Percentiles rank a stretch among this genome's conserved stretches.
These are phyloP conservation scores for Acanthochromis polyacanthus DNA, from an alignment of 2,113 vertebrate species.

Conservation along the genomic window DNA sequence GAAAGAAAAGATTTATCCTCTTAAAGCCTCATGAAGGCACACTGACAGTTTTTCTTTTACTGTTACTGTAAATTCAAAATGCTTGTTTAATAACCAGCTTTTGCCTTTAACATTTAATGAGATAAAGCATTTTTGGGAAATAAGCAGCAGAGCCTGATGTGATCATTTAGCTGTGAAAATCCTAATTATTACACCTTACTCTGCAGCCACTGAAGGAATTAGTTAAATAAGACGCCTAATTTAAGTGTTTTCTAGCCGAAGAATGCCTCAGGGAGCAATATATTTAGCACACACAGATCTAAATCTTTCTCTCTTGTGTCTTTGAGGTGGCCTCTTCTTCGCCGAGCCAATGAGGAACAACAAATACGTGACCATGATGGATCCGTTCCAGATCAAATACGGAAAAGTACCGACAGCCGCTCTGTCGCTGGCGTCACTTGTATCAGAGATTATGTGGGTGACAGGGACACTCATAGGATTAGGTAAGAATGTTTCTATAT, in stretches of 20 bases:
- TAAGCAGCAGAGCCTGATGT: too few relatives aligned
- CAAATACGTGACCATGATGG: constrained; percentile 80
- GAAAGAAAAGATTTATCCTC: constrained; percentile 38
- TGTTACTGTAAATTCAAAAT: not conserved
- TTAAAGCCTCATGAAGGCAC: constrained; percentile 25
- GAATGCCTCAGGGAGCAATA: too few relatives aligned
- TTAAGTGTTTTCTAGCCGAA: too few relatives aligned
- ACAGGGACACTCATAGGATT: constrained; percentile 86
- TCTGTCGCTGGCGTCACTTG: constrained; percentile 62
- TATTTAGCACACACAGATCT: not conserved
- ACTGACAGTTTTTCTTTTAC: not conserved
- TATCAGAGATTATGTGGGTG: constrained; percentile 87
- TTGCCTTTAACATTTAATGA: too few relatives aligned
- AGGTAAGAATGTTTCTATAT: constrained; percentile 76
- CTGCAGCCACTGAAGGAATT: too few relatives aligned
- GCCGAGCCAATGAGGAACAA: constrained; percentile 78
- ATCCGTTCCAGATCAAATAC: constrained; percentile 79
- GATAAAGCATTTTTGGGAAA: too few relatives aligned
- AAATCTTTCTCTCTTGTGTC: not conserved
- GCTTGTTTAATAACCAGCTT: not conserved
- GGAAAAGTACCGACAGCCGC: constrained; percentile 70
- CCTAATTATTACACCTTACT: too few relatives aligned
- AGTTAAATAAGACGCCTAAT: too few relatives aligned
- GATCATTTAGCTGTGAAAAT: too few relatives aligned
- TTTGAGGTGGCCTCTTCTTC: constrained; percentile 73